These are phyloP conservation scores for Mamestra configurata DNA, from an alignment of 1,140 invertebrate genomes.

Conservation along the genomic window DNA sequence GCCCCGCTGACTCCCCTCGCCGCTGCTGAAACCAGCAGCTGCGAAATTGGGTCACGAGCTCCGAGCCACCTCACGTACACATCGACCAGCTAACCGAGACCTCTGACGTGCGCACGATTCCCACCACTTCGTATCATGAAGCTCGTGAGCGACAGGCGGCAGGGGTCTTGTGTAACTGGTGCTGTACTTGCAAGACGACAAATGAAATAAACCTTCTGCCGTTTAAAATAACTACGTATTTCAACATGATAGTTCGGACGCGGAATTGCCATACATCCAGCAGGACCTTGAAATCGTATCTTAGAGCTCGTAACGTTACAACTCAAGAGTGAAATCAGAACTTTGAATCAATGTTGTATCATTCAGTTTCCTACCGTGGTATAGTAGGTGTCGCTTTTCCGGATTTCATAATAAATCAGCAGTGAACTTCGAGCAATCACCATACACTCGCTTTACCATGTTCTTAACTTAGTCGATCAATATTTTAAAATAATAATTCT, in stretches of 20 bases:
- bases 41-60: conserved; percentile 87
- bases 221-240: conserved; percentile 71
- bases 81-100: conserved; percentile 71
- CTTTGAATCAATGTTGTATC: not conserved
- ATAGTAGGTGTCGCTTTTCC: no score
- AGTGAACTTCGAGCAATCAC: no score
- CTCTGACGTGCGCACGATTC: conserved; percentile 63
- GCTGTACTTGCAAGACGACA: conserved; percentile 68
- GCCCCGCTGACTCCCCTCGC: conserved; percentile 66
- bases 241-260: conserved; percentile 65
- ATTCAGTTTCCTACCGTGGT: no score
- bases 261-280: conserved; percentile 62
- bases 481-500: not conserved
- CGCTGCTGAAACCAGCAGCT: conserved; percentile 86
- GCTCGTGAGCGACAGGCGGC: conserved; percentile 15
- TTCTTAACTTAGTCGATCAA: not conserved
- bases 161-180: conserved; percentile 66
- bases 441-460: not conserved
- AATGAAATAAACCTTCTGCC: conserved; percentile 74
- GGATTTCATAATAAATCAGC: not conserved
- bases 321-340: not conserved
- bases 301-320: conserved; percentile 21
- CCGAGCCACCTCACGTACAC: conserved; percentile 77
- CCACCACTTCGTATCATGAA: conserved; percentile 43
- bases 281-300: conserved; percentile 53